Conservation (phyloP, 2,888 invertebrate genomes). For the Mimachlamys varia region DNA sequence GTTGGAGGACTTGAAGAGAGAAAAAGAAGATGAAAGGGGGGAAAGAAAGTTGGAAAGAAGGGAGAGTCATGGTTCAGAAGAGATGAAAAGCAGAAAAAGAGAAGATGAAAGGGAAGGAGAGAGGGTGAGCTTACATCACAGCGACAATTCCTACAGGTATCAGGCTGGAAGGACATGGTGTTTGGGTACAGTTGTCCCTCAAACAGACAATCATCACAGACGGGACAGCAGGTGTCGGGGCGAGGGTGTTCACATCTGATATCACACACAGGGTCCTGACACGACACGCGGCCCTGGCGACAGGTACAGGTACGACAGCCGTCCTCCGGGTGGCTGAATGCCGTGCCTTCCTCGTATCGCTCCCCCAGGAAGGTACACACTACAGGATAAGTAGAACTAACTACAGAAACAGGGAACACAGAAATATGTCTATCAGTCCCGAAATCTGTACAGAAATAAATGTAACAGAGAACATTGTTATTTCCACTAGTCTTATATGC, state of each 20-base stretch:
- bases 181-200: slow-evolving; percentile 57
- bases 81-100: no score
- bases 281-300: slow-evolving; percentile 61
- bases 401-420: no score
- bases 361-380: slow-evolving; percentile 66
- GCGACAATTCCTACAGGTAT: slow-evolving; percentile 63
- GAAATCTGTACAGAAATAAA: no score
- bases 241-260: slow-evolving; percentile 65
- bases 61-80: no score
- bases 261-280: slow-evolving; percentile 59
- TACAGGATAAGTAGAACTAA: slow-evolving; percentile 41
- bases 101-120: background rate
- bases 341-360: slow-evolving; percentile 60
- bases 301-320: slow-evolving; percentile 67
- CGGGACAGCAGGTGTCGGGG: slow-evolving; percentile 65
- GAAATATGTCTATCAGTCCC: no score
- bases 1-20: no score
- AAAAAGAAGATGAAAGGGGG: no score
- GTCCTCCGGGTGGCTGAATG: slow-evolving; percentile 65
- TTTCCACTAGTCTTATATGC: no score
- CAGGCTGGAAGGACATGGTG: slow-evolving; percentile 61
- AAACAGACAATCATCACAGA: slow-evolving; percentile 67
- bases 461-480: no score
- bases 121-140: slow-evolving; percentile 58
- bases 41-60: no score